Evolutionary conservation across 2,888 invertebrate genomes (phyloP).

Genomic region (Neoitamus cyanurus): DNA sequence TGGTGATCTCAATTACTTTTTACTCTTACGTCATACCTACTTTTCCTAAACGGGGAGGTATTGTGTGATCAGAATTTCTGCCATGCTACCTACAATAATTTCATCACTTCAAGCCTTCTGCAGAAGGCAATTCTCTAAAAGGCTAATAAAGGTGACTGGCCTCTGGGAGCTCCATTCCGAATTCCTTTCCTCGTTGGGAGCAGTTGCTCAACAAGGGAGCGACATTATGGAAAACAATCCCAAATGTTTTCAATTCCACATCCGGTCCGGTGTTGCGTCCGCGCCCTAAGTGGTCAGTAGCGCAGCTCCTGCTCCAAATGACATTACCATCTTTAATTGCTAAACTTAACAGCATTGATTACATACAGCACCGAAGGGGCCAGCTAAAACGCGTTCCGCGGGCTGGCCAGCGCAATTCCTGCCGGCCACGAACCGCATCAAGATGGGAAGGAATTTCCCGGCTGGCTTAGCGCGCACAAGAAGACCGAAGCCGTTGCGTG

Average conservation of each 20-base stretch:
- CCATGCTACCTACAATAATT: too few species aligned
- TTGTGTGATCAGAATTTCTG: too few species aligned
- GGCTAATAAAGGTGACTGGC: not conserved
- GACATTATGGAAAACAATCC: not conserved
- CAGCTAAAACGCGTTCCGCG: not conserved
- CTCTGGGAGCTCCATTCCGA: not conserved
- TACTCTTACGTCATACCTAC: too few species aligned
- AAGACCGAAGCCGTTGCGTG: not conserved
- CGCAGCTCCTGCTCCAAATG: not conserved
- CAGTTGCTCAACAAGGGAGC: not conserved
- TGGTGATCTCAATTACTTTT: too few species aligned
- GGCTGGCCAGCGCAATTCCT: not conserved
- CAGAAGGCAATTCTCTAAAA: not conserved
- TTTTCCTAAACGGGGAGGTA: too few species aligned
- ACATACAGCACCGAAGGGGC: not conserved
- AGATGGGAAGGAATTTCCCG: conserved; percentile 21
- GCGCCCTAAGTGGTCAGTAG: not conserved
- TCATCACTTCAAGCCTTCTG: not conserved
- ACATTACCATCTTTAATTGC: conserved; percentile 38
- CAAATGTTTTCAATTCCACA: not conserved
- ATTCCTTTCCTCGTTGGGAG: not conserved
- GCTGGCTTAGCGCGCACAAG: not conserved
- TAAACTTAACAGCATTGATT: conserved; percentile 40
- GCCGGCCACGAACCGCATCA: not conserved
- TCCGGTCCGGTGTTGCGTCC: not conserved